These are phyloP conservation scores for Malachius bipustulatus DNA, from an alignment of 2,888 invertebrate genomes.

Conservation along the genomic window DNA sequence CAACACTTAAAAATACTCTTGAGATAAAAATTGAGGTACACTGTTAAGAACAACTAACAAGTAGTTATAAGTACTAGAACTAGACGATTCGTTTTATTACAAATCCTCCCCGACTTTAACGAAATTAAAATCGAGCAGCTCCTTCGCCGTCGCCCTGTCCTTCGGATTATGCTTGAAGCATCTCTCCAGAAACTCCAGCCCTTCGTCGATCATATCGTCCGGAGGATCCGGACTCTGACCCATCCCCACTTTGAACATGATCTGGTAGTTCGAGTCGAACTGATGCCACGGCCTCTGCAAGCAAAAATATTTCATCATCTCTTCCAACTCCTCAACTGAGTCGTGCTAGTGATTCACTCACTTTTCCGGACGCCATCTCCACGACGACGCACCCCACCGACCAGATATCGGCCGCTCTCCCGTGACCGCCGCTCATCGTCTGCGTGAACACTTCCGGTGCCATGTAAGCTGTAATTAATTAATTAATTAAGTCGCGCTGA, in stretches of 20 bases:
- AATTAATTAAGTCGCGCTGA: conserved; percentile 10
- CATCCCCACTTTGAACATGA: conserved; percentile 93
- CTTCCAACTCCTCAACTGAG: no score
- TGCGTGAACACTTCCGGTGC: conserved; percentile 91
- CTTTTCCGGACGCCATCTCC: conserved; percentile 91
- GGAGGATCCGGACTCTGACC: conserved; percentile 74
- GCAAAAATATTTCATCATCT: no score
- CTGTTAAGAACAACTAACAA: no score
- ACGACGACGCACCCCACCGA: conserved; percentile 90
- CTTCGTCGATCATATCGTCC: conserved; percentile 65
- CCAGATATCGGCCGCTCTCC: conserved; percentile 91
- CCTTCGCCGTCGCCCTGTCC: conserved; percentile 54
- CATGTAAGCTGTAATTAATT: conserved; percentile 68
- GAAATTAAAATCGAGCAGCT: conserved; percentile 65
- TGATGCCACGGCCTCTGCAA: conserved; percentile 82
- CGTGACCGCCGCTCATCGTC: conserved; percentile 68
- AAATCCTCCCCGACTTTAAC: conserved; percentile 45
- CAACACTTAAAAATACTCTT: no score
- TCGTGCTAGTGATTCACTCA: conserved; percentile 28
- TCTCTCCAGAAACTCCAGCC: conserved; percentile 61
- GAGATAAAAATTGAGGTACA: no score
- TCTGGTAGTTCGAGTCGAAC: conserved; percentile 86
- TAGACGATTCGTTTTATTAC: conserved; percentile 12
- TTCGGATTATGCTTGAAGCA: conserved; percentile 78
- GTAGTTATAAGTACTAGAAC: no score